Evolutionary conservation across 2,797 vertebrate species (phyloP).

Genomic region (Silurus aristotelis): DNA sequence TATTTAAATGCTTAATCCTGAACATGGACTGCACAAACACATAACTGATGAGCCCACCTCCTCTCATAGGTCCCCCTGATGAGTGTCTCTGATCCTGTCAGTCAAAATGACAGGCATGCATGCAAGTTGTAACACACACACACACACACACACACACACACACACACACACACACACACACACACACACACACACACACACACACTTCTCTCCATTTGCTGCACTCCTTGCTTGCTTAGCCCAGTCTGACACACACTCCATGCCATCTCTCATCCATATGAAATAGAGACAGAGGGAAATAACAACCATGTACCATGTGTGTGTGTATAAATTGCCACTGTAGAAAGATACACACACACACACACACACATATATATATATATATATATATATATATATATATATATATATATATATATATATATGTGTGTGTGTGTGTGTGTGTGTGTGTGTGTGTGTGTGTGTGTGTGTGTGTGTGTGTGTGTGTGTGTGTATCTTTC

Average conservation of each 20-base stretch:
- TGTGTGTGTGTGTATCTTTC: no score
- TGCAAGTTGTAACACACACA: conserved; percentile 45
- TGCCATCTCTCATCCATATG: conserved; percentile 75
- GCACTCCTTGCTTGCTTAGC: conserved; percentile 72
- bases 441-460: no score
- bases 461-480: no score
- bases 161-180: neutral
- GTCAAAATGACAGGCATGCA: conserved; percentile 66
- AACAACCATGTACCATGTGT: conserved; percentile 54
- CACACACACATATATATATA: no score
- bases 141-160: neutral
- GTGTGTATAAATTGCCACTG: no score
- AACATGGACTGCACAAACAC: conserved; percentile 53
- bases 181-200: neutral
- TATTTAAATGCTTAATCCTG: conserved; percentile 67
- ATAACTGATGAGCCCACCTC: conserved; percentile 31
- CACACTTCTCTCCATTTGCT: conserved; percentile 47
- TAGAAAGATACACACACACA: no score
- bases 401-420: no score
- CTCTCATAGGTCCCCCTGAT: conserved; percentile 45
- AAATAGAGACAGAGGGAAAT: conserved; percentile 66
- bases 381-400: no score
- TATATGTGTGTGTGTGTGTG: no score
- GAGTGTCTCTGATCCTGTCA: conserved; percentile 57
- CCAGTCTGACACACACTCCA: conserved; percentile 71